Conservation (phyloP, 2,888 invertebrate species). For the Desoria tigrina region DNA sequence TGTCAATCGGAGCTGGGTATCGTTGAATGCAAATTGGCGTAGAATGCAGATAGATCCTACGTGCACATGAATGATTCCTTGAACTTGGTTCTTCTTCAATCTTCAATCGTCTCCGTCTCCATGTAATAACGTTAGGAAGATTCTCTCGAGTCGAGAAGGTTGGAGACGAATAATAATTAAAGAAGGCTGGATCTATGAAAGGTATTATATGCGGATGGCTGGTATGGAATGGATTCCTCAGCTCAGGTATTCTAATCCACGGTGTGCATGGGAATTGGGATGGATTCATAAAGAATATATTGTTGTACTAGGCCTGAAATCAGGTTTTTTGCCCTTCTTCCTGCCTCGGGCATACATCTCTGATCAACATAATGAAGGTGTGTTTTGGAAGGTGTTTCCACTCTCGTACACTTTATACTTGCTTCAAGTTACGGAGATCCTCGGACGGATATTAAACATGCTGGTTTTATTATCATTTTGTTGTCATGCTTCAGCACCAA, state of each 20-base stretch:
- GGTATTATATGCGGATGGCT: not conserved
- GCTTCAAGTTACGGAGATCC: not conserved
- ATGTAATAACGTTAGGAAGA: not conserved
- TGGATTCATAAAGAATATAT: not conserved
- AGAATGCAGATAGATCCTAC: not conserved
- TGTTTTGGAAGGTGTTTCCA: not conserved
- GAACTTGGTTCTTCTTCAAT: constrained; percentile 11
- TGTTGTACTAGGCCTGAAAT: constrained; percentile 5
- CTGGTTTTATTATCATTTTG: constrained; percentile 5
- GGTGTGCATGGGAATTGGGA: not conserved
- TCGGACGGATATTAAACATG: not conserved
- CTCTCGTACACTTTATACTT: not conserved
- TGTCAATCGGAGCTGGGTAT: not conserved
- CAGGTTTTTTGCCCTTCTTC: not conserved
- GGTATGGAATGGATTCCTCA: too few species aligned
- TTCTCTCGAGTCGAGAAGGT: not conserved
- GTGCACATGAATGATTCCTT: constrained; percentile 15
- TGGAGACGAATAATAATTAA: not conserved
- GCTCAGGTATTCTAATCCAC: not conserved
- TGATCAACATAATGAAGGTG: not conserved
- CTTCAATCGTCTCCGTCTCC: not conserved
- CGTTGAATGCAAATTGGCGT: too few species aligned
- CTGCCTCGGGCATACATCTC: constrained; percentile 16
- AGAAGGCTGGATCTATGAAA: not conserved
- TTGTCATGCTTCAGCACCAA: constrained; percentile 18